phyloP scores from a whole-genome alignment of 2,888 invertebrate genomes.

The Actias luna region DNA sequence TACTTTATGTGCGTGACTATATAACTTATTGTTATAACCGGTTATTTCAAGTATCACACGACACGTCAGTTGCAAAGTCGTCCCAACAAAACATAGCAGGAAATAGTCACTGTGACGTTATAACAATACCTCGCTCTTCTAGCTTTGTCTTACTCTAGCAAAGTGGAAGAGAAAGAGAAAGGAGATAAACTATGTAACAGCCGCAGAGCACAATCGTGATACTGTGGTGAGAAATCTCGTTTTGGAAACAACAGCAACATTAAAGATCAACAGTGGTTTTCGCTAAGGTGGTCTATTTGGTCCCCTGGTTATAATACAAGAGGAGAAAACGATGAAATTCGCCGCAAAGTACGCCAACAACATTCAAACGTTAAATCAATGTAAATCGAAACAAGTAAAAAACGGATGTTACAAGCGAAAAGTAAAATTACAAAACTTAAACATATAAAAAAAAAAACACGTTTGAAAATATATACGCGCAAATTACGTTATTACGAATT shows the following conservation, averaged over 20 bases:
- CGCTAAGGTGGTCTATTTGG: conserved; percentile 47
- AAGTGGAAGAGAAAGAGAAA: conserved; percentile 10
- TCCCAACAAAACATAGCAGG: conserved; percentile 7
- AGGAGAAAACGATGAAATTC: conserved; percentile 21
- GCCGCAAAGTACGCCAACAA: conserved; percentile 40
- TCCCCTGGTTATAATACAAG: conserved; percentile 37
- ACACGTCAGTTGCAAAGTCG: not conserved
- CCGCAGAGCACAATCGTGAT: not conserved
- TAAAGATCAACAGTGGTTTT: conserved; percentile 13
- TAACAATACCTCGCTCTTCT: conserved; percentile 9
- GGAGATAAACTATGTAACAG: not conserved
- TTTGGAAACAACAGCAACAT: conserved; percentile 10
- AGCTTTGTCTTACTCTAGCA: conserved; percentile 1
- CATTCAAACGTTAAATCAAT: conserved; percentile 38
- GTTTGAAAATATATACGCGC: conserved; percentile 14
- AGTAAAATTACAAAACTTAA: conserved; percentile 26
- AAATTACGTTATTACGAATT: conserved; percentile 22
- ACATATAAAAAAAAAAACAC: conserved; percentile 18
- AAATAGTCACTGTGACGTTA: not conserved
- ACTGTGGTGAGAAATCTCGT: not conserved
- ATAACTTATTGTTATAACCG: not conserved
- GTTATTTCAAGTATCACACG: not conserved
- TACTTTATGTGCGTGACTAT: too few relatives aligned
- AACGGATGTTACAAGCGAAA: conserved; percentile 26
- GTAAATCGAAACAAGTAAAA: conserved; percentile 36